Conservation (phyloP, 2,888 invertebrate species). For the Melanostoma scalare region DNA sequence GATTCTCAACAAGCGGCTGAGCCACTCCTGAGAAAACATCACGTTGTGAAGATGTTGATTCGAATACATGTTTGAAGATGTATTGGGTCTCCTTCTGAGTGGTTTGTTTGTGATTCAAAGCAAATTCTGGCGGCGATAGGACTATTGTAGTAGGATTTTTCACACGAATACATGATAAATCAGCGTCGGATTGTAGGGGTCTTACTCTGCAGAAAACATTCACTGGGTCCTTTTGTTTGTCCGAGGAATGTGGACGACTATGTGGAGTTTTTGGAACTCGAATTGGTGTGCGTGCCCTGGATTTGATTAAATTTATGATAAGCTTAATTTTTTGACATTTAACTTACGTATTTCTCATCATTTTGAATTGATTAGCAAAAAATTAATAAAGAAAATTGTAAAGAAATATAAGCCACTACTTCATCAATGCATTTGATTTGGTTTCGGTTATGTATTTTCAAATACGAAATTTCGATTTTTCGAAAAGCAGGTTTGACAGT, state of each 20-base stretch:
- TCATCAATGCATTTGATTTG: constrained; percentile 28
- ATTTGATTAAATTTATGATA: neutral
- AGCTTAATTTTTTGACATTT: no score
- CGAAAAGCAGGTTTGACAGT: constrained; percentile 40
- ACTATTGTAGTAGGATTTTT: constrained; percentile 87
- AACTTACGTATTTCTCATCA: constrained; percentile 66
- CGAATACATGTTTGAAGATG: constrained; percentile 93
- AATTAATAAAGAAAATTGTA: constrained; percentile 27
- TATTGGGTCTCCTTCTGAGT: constrained; percentile 88
- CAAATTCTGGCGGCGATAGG: constrained; percentile 86
- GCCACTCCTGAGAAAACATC: constrained; percentile 91
- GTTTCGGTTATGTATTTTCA: constrained; percentile 64
- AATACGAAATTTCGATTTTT: constrained; percentile 55
- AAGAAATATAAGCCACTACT: constrained; percentile 25
- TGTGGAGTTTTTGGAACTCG: constrained; percentile 76
- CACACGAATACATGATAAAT: constrained; percentile 87
- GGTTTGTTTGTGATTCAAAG: constrained; percentile 84
- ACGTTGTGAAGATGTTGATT: constrained; percentile 89
- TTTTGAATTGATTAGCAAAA: constrained; percentile 26
- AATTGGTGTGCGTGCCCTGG: constrained; percentile 78
- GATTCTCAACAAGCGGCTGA: constrained; percentile 91
- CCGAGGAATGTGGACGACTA: constrained; percentile 69
- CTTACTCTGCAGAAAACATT: constrained; percentile 94
- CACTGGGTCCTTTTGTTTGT: constrained; percentile 86
- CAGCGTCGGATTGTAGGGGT: constrained; percentile 88